Base-by-base conservation (phyloP, 2,888 invertebrate genomes). In the Drosophila pseudotakahashii region DNA sequence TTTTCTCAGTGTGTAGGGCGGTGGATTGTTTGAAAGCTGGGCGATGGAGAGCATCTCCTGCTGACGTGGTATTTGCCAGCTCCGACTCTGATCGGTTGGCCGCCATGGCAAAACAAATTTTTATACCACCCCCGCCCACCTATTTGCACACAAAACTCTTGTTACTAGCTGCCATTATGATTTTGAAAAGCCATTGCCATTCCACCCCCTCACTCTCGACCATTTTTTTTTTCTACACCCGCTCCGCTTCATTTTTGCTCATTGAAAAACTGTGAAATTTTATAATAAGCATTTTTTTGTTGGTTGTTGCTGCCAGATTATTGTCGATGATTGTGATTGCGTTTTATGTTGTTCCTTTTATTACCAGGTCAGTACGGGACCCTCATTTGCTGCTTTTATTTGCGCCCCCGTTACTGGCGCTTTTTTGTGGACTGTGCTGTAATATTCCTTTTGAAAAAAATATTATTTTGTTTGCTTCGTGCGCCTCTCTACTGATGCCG, bases 121-220 rank as follows among this genome's bases (percentile, higher is more conserved):
- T 26, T 11, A 11, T 59, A 19, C 45, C 37, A 45, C 42, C 39
- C 32, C 7, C 73, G 69, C 19, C 19, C 81, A 72, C 81, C 75
- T 86, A 79, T 81, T 82, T 82, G 86, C 84, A 78, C 87, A 85
- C 85, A 88, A 84, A 89, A 88, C 89, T 88, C 89, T 90, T 88
- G 90, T 89, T 90, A 89, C 90, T 88, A 89, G 90, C 90, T 90
- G 90, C 90, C 90, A 90, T 90, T 90, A 90, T 90, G 90, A 88
- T 90, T 90, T 90, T 89, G 83, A 90, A 90, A 90, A 90, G 89
- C 90, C 90, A 90, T 90, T 89, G 88, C 75, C 79, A 66, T 62
- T 66, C 62, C 64, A 47, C 53, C 62, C 45, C 45, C 45, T 39
- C 64, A 52, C 37, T 11, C 50, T 48, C 11, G 3, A 34, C 37